A percentile compares a stretch with the other conserved stretches of the same genome.
These are phyloP conservation scores for Apeira syringaria DNA, from an alignment of 2,888 invertebrate species.

Conservation along the genomic window DNA sequence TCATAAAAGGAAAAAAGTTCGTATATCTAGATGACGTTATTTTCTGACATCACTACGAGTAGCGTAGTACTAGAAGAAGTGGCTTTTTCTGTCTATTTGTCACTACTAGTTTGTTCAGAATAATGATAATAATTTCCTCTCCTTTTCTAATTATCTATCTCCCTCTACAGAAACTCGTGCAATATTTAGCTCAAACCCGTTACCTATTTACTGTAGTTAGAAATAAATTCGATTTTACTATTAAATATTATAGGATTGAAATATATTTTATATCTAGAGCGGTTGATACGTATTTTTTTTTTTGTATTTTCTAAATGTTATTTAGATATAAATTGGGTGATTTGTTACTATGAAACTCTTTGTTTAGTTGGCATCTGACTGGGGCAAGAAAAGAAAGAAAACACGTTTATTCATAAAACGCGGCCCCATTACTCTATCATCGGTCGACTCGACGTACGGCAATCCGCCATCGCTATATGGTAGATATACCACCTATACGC, in stretches of 20 bases:
- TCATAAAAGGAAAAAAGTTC: not conserved
- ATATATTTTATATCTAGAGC: slow-evolving; percentile 28
- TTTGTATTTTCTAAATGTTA: slow-evolving; percentile 37
- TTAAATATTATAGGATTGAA: slow-evolving; percentile 19
- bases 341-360: slow-evolving; percentile 26
- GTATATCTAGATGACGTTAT: slow-evolving; percentile 8
- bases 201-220: slow-evolving; percentile 63
- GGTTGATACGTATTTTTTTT: slow-evolving; percentile 32
- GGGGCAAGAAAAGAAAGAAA: too few relatives aligned
- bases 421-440: too few relatives aligned
- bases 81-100: slow-evolving; percentile 1
- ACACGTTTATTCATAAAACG: too few relatives aligned
- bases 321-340: slow-evolving; percentile 36
- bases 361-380: slow-evolving; percentile 6
- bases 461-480: too few relatives aligned
- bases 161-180: slow-evolving; percentile 44
- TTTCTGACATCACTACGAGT: slow-evolving; percentile 6
- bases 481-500: too few relatives aligned
- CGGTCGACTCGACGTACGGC: too few relatives aligned
- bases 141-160: slow-evolving; percentile 16
- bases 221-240: slow-evolving; percentile 32
- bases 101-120: too few relatives aligned
- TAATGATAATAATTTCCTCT: too few relatives aligned
- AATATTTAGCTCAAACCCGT: slow-evolving; percentile 69
- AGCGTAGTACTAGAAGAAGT: slow-evolving; percentile 5